phyloP scores from a whole-genome alignment of 2,888 invertebrate species.

The Sinotaia quadrata region DNA sequence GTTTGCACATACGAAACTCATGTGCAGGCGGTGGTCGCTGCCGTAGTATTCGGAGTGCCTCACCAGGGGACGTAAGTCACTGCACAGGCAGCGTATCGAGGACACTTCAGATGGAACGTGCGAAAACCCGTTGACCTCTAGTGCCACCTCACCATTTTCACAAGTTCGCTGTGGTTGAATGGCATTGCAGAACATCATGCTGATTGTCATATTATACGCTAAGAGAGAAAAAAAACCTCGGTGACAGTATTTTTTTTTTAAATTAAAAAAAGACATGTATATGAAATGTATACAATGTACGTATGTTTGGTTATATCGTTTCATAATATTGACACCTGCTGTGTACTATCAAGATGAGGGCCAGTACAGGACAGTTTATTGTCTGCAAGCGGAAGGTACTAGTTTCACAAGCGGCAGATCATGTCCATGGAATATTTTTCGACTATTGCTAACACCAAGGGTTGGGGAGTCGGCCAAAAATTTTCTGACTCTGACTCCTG shows the following conservation, averaged over 20 bases:
- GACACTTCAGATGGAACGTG: conserved; percentile 14
- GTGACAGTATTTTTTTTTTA: too few species aligned
- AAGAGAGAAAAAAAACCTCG: too few species aligned
- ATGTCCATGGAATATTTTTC: too few species aligned
- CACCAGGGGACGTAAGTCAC: conserved; percentile 3
- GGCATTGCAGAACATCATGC: conserved; percentile 13
- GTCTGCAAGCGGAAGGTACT: too few species aligned
- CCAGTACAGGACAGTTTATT: not conserved
- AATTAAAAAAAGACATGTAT: too few species aligned
- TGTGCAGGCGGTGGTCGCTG: not conserved
- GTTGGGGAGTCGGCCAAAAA: too few species aligned
- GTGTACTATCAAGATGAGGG: not conserved
- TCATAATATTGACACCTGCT: not conserved
- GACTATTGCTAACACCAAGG: too few species aligned
- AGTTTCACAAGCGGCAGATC: too few species aligned
- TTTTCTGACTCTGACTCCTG: too few species aligned
- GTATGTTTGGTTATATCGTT: not conserved
- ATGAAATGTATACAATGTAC: not conserved
- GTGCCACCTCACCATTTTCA: not conserved
- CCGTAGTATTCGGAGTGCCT: not conserved
- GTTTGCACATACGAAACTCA: not conserved
- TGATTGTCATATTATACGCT: conserved; percentile 20
- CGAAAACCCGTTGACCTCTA: not conserved
- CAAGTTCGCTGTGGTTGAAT: not conserved
- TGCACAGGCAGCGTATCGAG: conserved; percentile 8